phyloP scores from a whole-genome alignment of 1,140 invertebrate genomes.

The Drosophila lini region DNA sequence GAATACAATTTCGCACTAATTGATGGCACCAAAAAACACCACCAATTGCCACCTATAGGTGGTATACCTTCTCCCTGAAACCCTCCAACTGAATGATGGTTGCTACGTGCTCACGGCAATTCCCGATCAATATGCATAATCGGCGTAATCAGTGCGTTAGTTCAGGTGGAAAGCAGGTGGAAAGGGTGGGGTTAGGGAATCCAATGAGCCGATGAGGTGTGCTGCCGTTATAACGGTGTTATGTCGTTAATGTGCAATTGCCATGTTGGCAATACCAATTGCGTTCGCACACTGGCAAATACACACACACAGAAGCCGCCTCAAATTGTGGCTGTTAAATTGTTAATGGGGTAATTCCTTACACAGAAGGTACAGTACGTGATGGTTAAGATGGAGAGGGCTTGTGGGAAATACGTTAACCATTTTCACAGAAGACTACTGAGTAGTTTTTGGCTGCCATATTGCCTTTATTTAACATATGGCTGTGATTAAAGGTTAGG shows the following conservation, averaged over 20 bases:
- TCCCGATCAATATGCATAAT: conserved; percentile 78
- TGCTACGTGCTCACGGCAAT: conserved; percentile 60
- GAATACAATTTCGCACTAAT: conserved; percentile 52
- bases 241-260: conserved; percentile 83
- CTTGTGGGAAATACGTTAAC: not conserved
- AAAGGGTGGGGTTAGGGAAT: not conserved
- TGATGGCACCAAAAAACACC: conserved; percentile 11
- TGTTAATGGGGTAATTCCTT: conserved; percentile 78
- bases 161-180: not conserved
- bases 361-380: conserved; percentile 49
- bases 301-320: conserved; percentile 41
- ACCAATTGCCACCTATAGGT: not conserved
- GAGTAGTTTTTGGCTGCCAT: conserved; percentile 26
- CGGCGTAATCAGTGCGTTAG: conserved; percentile 65
- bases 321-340: conserved; percentile 75
- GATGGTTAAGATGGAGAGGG: conserved; percentile 5
- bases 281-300: conserved; percentile 28
- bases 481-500: not conserved
- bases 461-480: conserved; percentile 17
- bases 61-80: not conserved
- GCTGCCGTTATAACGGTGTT: conserved; percentile 78
- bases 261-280: conserved; percentile 74
- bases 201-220: conserved; percentile 13
- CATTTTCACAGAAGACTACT: not conserved
- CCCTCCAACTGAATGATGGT: conserved; percentile 58